These are phyloP conservation scores for Conchocele bisecta DNA, from an alignment of 2,888 invertebrate genomes.

Conservation along the genomic window DNA sequence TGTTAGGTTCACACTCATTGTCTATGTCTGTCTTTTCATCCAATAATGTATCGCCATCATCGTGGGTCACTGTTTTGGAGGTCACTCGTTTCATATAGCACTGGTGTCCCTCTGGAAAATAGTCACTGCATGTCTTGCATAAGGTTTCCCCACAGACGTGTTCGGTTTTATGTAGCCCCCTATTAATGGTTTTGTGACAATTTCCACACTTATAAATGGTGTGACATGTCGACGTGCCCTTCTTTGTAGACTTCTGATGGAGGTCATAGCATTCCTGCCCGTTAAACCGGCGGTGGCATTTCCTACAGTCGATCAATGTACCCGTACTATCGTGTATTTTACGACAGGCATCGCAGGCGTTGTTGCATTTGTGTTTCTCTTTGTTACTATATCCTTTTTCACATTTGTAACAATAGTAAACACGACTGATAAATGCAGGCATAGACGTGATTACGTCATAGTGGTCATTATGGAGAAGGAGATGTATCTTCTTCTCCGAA, in stretches of 20 bases:
- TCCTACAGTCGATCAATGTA: constrained; percentile 13
- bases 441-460: constrained; percentile 1
- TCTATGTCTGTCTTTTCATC: no score
- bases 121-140: no score
- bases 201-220: constrained; percentile 15
- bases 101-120: no score
- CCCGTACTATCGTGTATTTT: constrained; percentile 14
- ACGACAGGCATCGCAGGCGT: constrained; percentile 17
- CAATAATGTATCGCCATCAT: no score
- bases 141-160: no score
- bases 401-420: constrained; percentile 24
- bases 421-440: background rate
- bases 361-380: constrained; percentile 13
- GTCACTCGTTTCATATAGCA: no score
- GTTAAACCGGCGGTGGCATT: constrained; percentile 18
- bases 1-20: background rate
- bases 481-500: background rate
- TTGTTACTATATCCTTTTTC: constrained; percentile 16
- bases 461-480: constrained; percentile 1
- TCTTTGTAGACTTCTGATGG: constrained; percentile 4
- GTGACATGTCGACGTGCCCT: constrained; percentile 22
- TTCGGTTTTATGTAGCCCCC: background rate
- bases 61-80: no score
- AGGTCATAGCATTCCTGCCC: constrained; percentile 21
- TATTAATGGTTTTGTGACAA: constrained; percentile 20